Percentiles rank a stretch among this genome's conserved stretches.
These are phyloP conservation scores for Cataglyphis cursor DNA, from an alignment of 2,888 invertebrate species.

Conservation along the genomic window DNA sequence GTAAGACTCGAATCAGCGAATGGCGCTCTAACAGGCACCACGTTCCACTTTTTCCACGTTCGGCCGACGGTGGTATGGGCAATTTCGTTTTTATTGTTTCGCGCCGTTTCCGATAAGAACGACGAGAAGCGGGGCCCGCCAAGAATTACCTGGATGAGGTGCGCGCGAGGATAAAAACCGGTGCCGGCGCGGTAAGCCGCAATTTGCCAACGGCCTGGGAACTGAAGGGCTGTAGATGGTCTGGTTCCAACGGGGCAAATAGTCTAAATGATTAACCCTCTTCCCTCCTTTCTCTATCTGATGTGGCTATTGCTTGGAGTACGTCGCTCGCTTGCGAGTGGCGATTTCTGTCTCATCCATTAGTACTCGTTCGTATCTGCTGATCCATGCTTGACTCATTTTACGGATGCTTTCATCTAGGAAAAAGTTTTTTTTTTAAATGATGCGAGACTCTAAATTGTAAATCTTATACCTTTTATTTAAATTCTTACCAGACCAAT, in stretches of 20 bases:
- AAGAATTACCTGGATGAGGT: constrained; percentile 72
- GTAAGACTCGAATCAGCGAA: neutral
- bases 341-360: neutral
- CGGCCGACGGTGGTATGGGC: constrained; percentile 38
- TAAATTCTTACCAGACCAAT: neutral
- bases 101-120: constrained; percentile 64
- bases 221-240: constrained; percentile 60
- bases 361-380: neutral
- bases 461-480: neutral
- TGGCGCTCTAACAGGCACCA: constrained; percentile 31
- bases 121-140: constrained; percentile 51
- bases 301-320: constrained; percentile 15
- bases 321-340: constrained; percentile 18
- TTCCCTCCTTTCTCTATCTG: neutral
- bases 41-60: constrained; percentile 47
- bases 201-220: constrained; percentile 73
- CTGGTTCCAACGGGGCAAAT: constrained; percentile 57
- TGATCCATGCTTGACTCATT: neutral
- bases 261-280: constrained; percentile 68
- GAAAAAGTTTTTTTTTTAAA: neutral
- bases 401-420: neutral
- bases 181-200: constrained; percentile 74
- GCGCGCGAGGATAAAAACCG: constrained; percentile 71
- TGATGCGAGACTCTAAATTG: neutral
- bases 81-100: constrained; percentile 58